A percentile compares a stretch with the other conserved stretches of the same genome.
Evolutionary conservation across 2,797 vertebrate genomes (phyloP).

Genomic region (Luscinia megarhynchos): DNA sequence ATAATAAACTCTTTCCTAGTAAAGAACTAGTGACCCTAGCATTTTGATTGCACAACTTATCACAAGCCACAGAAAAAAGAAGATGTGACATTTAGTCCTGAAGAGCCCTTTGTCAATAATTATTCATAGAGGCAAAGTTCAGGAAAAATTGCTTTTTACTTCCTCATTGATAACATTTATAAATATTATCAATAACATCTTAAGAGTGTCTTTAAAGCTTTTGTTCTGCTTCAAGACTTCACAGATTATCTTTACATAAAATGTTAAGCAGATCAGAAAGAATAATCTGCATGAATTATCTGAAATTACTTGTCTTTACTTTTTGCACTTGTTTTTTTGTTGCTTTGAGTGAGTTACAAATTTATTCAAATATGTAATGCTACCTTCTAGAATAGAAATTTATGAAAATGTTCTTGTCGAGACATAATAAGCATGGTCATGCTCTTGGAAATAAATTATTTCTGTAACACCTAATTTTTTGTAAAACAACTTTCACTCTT

Average conservation of each 20-base stretch:
- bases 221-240: background rate
- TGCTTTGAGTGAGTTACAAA: background rate
- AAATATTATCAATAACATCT: background rate
- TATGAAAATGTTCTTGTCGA: background rate
- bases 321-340: background rate
- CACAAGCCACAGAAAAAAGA: background rate
- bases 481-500: background rate
- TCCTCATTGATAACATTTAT: background rate
- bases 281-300: background rate
- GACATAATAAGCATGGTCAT: background rate
- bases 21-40: background rate
- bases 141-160: slow-evolving; percentile 1
- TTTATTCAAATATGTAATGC: background rate
- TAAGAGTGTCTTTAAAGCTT: background rate
- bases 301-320: background rate
- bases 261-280: background rate
- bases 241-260: background rate
- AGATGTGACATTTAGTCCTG: background rate
- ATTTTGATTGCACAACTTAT: background rate
- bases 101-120: background rate
- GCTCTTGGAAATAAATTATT: background rate
- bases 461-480: background rate
- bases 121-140: slow-evolving; percentile 12
- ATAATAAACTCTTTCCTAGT: background rate
- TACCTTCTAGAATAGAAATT: background rate